Conservation (phyloP, 2,888 invertebrate species). For the Arge pagana region DNA sequence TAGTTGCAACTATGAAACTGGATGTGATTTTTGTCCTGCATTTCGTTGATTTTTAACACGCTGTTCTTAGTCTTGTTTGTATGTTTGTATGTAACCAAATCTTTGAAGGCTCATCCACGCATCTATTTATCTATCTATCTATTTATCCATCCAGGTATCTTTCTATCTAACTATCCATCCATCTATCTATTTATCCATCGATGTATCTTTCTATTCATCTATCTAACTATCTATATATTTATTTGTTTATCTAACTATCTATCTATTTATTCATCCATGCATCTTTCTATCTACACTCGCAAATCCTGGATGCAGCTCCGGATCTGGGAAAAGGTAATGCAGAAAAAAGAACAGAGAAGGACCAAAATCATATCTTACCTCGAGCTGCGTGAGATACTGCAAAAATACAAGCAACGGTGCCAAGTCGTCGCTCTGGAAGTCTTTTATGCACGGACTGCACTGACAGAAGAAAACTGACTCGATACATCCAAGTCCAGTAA, state of each 20-base stretch:
- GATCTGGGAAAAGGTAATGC: not conserved
- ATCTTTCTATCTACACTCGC: too few species aligned
- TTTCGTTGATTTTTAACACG: too few species aligned
- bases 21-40: too few species aligned
- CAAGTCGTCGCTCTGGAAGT: slow-evolving; percentile 67
- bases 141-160: too few species aligned
- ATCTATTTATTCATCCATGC: too few species aligned
- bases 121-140: too few species aligned
- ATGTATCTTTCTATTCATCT: too few species aligned
- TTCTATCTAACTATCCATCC: too few species aligned
- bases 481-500: slow-evolving; percentile 80
- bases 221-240: too few species aligned
- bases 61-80: not conserved
- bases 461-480: slow-evolving; percentile 79
- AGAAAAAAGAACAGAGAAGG: not conserved
- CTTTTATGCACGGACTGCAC: slow-evolving; percentile 68
- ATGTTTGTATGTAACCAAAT: slow-evolving; percentile 25
- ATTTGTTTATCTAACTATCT: too few species aligned
- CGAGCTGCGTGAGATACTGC: slow-evolving; percentile 85
- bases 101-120: slow-evolving; percentile 19
- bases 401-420: slow-evolving; percentile 78
- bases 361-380: slow-evolving; percentile 68
- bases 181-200: too few species aligned
- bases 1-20: too few species aligned
- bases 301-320: not conserved